Evolutionary conservation across 35 echinoderm and acorn worm species (phyloP), one percentile per base, ranked within the genome.

Genomic region (Ophiothrix spiculata): DNA sequence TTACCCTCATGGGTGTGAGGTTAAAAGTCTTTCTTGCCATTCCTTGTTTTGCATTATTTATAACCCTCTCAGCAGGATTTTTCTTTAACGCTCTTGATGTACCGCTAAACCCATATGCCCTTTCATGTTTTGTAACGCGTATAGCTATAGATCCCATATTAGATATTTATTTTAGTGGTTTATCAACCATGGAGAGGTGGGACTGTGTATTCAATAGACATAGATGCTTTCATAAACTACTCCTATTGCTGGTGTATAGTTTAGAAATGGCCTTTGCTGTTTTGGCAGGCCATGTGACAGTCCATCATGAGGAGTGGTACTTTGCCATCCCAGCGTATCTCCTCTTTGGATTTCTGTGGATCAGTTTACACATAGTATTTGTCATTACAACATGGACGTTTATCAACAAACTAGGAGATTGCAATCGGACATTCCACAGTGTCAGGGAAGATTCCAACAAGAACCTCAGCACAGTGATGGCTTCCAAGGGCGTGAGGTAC

Each of bases 261-360:
- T 78, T 94, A 54, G 89, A 99, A 87, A 80, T 92, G 2, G 45
- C 80, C 11, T 99, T 99, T 83, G 80, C 94, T 16, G 23, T 83
- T 16, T 80, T 94, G 4, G 93, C 96, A 32, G 91, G 92, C 16
- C 74, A 89, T 37, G 89, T 89, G 25, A 91, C 92, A 2, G 54
- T 99, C 31, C 82, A 54, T 36, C 92, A 99, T 46, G 89, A 94
- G 64, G 96, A 99, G 80, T 99, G 96, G 96, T 99, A 99, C 80
- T 94, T 94, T 80, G 93, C 96, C 1, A 89, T 99, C 36, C 96
- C 96, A 1, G 89, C 92, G 0, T 99, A 86, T 56, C 46, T 79
- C 56, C 31, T 99, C 25, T 99, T 94, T 84, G 96, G 96, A 19
- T 81, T 99, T 79, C 45, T 99, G 13, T 99, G 96, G 96, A 77